Conservation (phyloP, 1,140 invertebrate genomes). For the Himalopsyche phryganea region DNA sequence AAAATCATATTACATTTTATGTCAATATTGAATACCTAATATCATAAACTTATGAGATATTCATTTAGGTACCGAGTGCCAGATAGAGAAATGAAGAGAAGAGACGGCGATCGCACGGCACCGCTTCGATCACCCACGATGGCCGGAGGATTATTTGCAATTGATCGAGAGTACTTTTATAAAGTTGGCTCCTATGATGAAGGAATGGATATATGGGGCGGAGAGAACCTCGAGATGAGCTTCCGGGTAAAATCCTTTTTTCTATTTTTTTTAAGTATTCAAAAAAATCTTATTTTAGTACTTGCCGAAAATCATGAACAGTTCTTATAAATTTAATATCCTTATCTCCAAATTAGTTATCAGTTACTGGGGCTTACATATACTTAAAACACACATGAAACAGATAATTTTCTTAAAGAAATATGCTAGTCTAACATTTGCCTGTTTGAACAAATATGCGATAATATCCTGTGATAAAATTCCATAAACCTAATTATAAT, state of each 20-base stretch:
- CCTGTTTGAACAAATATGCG: no score
- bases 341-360: not conserved
- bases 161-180: slow-evolving; percentile 95
- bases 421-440: no score
- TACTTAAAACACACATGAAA: no score
- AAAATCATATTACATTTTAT: no score
- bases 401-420: no score
- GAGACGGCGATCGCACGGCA: slow-evolving; percentile 83
- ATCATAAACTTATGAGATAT: no score
- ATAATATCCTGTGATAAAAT: no score
- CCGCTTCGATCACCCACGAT: slow-evolving; percentile 94
- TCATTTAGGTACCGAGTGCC: slow-evolving; percentile 96
- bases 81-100: slow-evolving; percentile 87
- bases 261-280: slow-evolving; percentile 4
- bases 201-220: slow-evolving; percentile 99
- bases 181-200: slow-evolving; percentile 96
- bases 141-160: slow-evolving; percentile 98
- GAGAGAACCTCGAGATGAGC: slow-evolving; percentile 99
- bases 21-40: no score
- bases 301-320: no score
- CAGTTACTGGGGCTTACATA: not conserved
- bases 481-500: no score
- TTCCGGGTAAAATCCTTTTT: slow-evolving; percentile 77
- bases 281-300: not conserved
- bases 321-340: not conserved